phyloP scores from a whole-genome alignment of 1,140 invertebrate species.

The Hycleus cichorii region DNA sequence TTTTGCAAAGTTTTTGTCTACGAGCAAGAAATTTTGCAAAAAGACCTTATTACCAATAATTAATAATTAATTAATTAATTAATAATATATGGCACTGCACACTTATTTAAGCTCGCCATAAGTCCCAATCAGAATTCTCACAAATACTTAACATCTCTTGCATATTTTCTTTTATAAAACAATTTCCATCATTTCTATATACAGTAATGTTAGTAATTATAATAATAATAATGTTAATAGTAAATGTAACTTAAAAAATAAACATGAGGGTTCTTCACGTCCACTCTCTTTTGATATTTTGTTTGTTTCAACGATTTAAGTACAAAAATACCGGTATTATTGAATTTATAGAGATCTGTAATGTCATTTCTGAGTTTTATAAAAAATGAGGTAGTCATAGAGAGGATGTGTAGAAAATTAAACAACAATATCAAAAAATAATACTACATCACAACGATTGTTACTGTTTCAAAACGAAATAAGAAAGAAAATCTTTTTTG shows the following conservation, averaged over 20 bases:
- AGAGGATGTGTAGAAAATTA: constrained; percentile 21
- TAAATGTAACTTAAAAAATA: constrained; percentile 20
- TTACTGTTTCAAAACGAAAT: constrained; percentile 1
- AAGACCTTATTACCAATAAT: constrained; percentile 11
- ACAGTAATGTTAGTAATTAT: no score
- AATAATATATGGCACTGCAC: constrained; percentile 31
- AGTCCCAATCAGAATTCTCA: constrained; percentile 20
- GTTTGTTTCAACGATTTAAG: constrained; percentile 21
- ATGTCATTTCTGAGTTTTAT: constrained; percentile 19
- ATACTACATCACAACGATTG: constrained; percentile 28
- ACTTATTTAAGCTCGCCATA: constrained; percentile 33
- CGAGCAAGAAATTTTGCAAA: constrained; percentile 14
- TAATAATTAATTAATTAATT: background rate
- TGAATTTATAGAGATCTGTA: constrained; percentile 25
- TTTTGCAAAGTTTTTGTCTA: constrained; percentile 16
- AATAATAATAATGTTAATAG: no score
- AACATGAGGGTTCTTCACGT: constrained; percentile 9
- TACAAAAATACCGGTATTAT: constrained; percentile 29
- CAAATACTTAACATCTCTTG: constrained; percentile 19
- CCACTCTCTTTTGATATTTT: constrained; percentile 17
- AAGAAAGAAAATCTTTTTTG: background rate
- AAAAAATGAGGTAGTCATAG: constrained; percentile 31
- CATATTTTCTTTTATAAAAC: constrained; percentile 9
- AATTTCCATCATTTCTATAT: no score
- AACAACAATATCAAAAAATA: constrained; percentile 34